Evolutionary conservation across 2,888 invertebrate genomes (phyloP), one percentile per base, ranked within the genome.

Genomic region (Pheosia gnoma): DNA sequence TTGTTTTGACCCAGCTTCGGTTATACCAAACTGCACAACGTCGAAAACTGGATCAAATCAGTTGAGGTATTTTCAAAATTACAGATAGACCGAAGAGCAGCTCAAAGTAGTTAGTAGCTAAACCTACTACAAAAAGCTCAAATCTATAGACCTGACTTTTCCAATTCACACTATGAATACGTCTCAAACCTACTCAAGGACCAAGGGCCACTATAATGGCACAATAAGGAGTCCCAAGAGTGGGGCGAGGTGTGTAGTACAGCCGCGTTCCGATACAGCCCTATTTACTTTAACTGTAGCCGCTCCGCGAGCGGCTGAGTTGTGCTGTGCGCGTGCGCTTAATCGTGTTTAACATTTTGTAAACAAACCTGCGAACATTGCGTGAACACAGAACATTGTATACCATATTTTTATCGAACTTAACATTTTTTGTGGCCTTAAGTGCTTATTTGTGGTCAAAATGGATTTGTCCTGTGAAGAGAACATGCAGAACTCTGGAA

Each of bases 401-500:
- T 61, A 53, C 55, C 37, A 57, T 43, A 47, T 39, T 54, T 11
- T 41, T 65, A 47, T 68, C 49, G 66, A 71, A 72, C 58, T 67
- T 60, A 65, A 68, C 62, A 55, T 67, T 72, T 66, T 60, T 65
- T 74, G 72, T 59, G 58, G 60, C 69, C 60, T 70, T 37, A 67
- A 70, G 81, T 82, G 79, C 61, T 72, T 57, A 64, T 64, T 74
- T 75, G 76, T 72, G 75, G 67, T 77, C 72, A 82, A 77, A 79
- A 94, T 94, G 93, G 94, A 94, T 89, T 90, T 94, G 78, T 92
- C 94, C 59, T 94, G 94, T 84, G 91, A 86, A 76, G 94, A 94
- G 78, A 90, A 92, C 70, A 81, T 94, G 78, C 89, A 89, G 79
- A 88, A 85, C 74, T 89, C 93, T 41, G 90, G 88, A 57, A 86